A percentile compares a stretch with the other conserved stretches of the same genome.
phyloP scores from a whole-genome alignment of 1,140 invertebrate genomes.

The Coptotermes formosanus region DNA sequence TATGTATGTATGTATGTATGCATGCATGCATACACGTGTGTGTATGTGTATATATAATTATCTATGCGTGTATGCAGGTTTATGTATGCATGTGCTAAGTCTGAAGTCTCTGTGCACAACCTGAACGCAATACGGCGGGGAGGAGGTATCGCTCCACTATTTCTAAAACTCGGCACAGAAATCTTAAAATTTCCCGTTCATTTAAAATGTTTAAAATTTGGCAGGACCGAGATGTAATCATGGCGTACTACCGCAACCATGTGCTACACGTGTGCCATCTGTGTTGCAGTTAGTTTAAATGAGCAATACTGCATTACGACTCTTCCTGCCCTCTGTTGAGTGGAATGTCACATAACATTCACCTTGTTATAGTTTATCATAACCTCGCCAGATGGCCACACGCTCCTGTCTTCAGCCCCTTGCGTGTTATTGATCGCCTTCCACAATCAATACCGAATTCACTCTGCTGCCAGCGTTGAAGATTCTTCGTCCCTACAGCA shows the following conservation, averaged over 20 bases:
- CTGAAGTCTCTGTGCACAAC: no score
- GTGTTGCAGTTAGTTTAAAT: no score
- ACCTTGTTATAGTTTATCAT: background rate
- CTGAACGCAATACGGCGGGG: no score
- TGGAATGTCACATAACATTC: background rate
- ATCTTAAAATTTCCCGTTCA: no score
- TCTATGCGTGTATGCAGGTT: background rate
- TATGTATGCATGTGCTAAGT: no score
- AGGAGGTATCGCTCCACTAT: no score
- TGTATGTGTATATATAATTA: constrained; percentile 12
- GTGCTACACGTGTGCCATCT: no score
- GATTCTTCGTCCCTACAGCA: background rate
- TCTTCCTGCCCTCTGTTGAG: background rate
- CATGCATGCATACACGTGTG: background rate
- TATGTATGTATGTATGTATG: background rate
- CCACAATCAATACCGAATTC: background rate
- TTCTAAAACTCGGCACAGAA: no score
- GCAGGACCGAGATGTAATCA: no score
- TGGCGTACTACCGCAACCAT: no score
- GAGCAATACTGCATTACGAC: background rate
- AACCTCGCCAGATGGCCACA: background rate
- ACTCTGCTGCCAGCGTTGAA: background rate
- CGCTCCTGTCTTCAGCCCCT: background rate
- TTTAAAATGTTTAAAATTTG: no score
- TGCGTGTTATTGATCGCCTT: background rate